Percentiles rank a stretch among this genome's conserved stretches.
Evolutionary conservation across 2,888 invertebrate genomes (phyloP).

Genomic region (Thalpophila matura): DNA sequence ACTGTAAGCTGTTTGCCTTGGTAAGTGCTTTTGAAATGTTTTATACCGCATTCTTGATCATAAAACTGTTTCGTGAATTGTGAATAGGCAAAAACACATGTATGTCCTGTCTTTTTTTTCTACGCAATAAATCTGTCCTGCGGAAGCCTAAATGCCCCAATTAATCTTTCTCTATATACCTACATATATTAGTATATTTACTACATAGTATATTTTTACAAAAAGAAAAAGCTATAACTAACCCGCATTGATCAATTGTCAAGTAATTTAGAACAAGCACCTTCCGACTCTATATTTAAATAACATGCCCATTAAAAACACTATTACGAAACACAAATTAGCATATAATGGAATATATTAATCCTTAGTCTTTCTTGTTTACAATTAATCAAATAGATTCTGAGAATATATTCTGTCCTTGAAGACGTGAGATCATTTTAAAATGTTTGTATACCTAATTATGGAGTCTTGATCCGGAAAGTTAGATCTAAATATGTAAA

Average conservation of each 20-base stretch:
- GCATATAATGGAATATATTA: slow-evolving; percentile 59
- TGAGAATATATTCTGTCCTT: slow-evolving; percentile 21
- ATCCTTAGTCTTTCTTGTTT: slow-evolving; percentile 27
- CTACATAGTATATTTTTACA: background rate
- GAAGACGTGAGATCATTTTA: slow-evolving; percentile 32
- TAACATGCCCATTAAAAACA: slow-evolving; percentile 37
- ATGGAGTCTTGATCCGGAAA: background rate
- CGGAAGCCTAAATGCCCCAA: slow-evolving; percentile 11
- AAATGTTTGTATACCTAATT: background rate
- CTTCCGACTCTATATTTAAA: slow-evolving; percentile 35
- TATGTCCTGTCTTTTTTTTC: background rate
- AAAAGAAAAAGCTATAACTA: slow-evolving; percentile 17
- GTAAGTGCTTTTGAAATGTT: slow-evolving; percentile 6
- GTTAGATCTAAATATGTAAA: background rate
- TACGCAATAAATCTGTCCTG: slow-evolving; percentile 3
- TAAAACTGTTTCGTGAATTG: slow-evolving; percentile 8
- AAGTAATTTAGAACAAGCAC: slow-evolving; percentile 43
- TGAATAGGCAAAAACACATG: background rate
- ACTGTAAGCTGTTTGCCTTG: slow-evolving; percentile 32
- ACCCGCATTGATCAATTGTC: slow-evolving; percentile 40
- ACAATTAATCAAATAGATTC: slow-evolving; percentile 29
- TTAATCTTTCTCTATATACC: slow-evolving; percentile 2
- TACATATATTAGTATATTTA: background rate
- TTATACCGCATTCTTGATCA: slow-evolving; percentile 8
- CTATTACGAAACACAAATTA: slow-evolving; percentile 57